Conservation (phyloP, 2,797 vertebrate species). For the Sylvia borin region DNA sequence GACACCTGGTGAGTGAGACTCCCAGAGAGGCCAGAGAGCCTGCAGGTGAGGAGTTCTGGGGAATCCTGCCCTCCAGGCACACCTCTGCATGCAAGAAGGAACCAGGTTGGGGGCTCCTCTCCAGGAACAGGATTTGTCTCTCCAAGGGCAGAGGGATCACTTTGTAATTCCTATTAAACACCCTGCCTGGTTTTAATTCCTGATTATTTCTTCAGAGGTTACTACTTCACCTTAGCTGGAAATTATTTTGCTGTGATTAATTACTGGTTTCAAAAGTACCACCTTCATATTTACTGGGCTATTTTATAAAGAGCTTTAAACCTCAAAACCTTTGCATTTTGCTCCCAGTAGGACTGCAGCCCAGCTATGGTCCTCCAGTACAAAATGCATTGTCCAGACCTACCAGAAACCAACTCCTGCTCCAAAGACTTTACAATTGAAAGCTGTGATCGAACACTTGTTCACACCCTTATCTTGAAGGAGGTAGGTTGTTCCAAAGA, state of each 20-base stretch:
- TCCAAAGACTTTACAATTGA: slow-evolving; percentile 11
- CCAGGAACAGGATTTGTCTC: neutral
- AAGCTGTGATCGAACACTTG: slow-evolving; percentile 26
- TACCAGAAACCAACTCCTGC: neutral
- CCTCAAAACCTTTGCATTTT: neutral
- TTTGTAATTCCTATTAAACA: neutral
- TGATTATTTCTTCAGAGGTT: neutral
- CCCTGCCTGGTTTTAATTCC: neutral
- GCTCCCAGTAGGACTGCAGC: neutral
- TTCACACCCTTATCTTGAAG: slow-evolving; percentile 17
- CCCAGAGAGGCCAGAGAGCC: neutral
- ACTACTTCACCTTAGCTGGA: neutral
- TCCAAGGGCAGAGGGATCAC: neutral
- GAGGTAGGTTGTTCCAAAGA: slow-evolving; percentile 23
- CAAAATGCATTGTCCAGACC: neutral
- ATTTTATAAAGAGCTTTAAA: neutral
- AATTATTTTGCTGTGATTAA: slow-evolving; percentile 14
- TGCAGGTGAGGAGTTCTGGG: neutral
- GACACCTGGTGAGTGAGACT: fast-evolving
- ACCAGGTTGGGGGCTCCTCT: neutral
- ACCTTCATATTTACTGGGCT: neutral
- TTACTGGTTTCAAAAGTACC: neutral
- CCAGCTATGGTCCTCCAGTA: neutral
- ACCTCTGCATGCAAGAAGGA: fast-evolving
- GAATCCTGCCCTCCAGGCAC: neutral